Conservation (phyloP, 37 sponge, comb jelly and placozoan genomes). For the Beroe forskalii region DNA sequence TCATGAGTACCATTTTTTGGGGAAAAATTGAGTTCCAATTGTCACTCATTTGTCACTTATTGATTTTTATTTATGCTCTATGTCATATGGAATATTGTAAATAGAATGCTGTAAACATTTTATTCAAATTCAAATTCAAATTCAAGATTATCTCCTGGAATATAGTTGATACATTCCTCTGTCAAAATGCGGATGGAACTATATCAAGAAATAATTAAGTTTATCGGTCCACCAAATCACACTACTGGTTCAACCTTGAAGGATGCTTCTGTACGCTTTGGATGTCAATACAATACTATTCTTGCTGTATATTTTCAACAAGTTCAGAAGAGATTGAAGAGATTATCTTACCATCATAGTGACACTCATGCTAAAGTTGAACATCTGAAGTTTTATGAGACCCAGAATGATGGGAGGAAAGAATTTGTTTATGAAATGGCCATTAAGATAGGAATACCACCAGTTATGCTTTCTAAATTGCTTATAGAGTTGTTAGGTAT, state of each 20-base stretch:
- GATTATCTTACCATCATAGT: not conserved
- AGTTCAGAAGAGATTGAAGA: constrained; percentile 23
- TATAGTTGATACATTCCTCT: no score
- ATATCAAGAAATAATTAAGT: not conserved
- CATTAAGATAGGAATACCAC: not conserved
- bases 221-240: not conserved
- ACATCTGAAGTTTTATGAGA: not conserved
- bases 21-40: no score
- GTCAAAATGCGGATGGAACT: not conserved
- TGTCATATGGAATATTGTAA: no score
- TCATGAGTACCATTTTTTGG: no score
- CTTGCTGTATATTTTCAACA: constrained; percentile 10
- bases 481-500: not conserved
- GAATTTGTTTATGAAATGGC: not conserved
- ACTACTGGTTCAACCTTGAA: not conserved
- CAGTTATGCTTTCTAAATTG: constrained; percentile 27
- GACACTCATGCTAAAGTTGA: not conserved
- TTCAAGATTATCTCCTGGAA: no score
- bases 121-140: no score
- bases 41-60: no score
- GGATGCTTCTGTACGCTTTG: not conserved
- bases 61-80: no score
- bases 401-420: not conserved
- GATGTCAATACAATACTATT: constrained; percentile 14
- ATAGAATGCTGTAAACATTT: no score